Percentiles rank a stretch among this genome's conserved stretches.
Conservation (phyloP, 2,888 invertebrate species). For the Lasioglossum leucozonium region DNA sequence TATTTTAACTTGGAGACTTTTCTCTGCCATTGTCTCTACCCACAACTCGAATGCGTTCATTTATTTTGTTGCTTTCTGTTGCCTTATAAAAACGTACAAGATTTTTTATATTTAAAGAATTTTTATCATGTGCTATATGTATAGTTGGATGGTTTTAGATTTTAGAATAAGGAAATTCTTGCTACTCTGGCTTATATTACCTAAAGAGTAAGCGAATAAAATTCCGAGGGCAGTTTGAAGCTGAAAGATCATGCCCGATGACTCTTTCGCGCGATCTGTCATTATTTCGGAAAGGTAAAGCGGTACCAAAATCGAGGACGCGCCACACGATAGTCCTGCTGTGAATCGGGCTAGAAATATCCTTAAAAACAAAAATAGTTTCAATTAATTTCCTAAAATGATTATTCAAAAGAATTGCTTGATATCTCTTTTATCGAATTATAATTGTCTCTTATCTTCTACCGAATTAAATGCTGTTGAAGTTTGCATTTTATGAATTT, state of each 20-base stretch:
- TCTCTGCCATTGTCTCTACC: too few relatives aligned
- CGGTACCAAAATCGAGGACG: constrained; percentile 90
- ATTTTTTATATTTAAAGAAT: too few relatives aligned
- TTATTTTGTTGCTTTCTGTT: too few relatives aligned
- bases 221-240: constrained; percentile 89
- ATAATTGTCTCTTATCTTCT: too few relatives aligned
- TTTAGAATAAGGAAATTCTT: too few relatives aligned
- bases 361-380: constrained; percentile 37
- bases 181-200: too few relatives aligned
- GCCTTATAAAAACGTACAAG: too few relatives aligned
- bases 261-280: constrained; percentile 89
- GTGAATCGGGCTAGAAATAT: constrained; percentile 86
- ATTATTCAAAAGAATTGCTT: not conserved
- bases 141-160: too few relatives aligned
- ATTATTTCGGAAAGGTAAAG: constrained; percentile 95
- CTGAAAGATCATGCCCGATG: constrained; percentile 91
- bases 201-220: constrained; percentile 88
- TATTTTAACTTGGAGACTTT: not conserved
- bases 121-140: too few relatives aligned
- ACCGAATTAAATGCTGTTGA: not conserved
- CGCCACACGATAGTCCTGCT: constrained; percentile 89
- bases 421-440: too few relatives aligned
- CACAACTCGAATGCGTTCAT: too few relatives aligned
- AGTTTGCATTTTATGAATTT: not conserved
- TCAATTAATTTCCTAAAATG: not conserved